Percentiles rank a stretch among this genome's conserved stretches.
phyloP scores from a whole-genome alignment of 2,888 invertebrate species.

The Entomobrya multifasciata region DNA sequence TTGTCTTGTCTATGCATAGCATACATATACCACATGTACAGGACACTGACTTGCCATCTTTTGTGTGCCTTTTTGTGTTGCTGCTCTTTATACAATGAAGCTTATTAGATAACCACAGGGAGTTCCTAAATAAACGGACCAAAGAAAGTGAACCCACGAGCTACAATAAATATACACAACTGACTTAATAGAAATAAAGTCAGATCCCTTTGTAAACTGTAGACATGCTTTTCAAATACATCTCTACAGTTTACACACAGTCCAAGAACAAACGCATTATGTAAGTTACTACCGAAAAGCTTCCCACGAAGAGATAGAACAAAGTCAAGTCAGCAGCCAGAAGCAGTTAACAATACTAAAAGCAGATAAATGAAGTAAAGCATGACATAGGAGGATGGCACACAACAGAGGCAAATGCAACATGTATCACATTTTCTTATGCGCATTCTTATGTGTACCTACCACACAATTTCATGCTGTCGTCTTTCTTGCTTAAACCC shows the following conservation, averaged over 20 bases:
- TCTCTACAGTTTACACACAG: too few species aligned
- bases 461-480: constrained; percentile 76
- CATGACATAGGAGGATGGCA: constrained; percentile 14
- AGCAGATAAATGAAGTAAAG: constrained; percentile 54
- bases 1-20: too few species aligned
- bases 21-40: not conserved
- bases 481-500: constrained; percentile 75
- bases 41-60: too few species aligned
- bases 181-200: constrained; percentile 44
- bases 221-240: constrained; percentile 22
- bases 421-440: constrained; percentile 24
- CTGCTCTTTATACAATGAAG: constrained; percentile 66
- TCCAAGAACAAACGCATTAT: too few species aligned
- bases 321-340: too few species aligned
- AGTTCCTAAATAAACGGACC: constrained; percentile 56
- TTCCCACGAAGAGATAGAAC: constrained; percentile 32
- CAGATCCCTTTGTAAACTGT: constrained; percentile 33
- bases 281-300: constrained; percentile 25
- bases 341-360: constrained; percentile 61
- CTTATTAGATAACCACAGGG: constrained; percentile 70
- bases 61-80: too few species aligned
- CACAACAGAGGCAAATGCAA: constrained; percentile 19
- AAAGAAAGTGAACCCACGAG: constrained; percentile 40
- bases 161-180: constrained; percentile 38
- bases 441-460: not conserved